phyloP scores from a whole-genome alignment of 2,888 invertebrate genomes.

The Sphaerophoria taeniata region DNA sequence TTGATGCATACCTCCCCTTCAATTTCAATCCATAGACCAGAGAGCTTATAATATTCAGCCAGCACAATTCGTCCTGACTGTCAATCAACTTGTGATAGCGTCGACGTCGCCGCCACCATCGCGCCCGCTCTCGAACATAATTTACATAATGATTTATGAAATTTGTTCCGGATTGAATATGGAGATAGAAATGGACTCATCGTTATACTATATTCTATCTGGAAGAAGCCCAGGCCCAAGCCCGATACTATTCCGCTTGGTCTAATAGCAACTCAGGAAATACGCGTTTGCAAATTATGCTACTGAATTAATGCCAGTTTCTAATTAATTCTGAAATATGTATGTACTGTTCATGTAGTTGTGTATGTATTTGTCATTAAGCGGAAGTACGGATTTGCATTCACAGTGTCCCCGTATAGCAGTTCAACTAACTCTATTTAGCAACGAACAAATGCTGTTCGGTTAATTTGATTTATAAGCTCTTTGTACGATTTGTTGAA shows the following conservation, averaged over 20 bases:
- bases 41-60: neutral
- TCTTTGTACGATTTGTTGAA: slow-evolving; percentile 8
- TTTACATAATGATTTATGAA: slow-evolving; percentile 69
- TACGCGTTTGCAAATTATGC: slow-evolving; percentile 64
- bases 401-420: neutral
- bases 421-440: neutral
- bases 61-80: slow-evolving; percentile 32
- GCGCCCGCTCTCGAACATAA: slow-evolving; percentile 45
- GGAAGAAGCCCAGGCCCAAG: slow-evolving; percentile 1
- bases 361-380: neutral
- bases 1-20: too few relatives aligned
- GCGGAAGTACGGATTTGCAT: neutral
- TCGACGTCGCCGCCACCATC: too few relatives aligned
- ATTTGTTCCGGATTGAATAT: slow-evolving; percentile 35
- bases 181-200: neutral
- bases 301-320: slow-evolving; percentile 65
- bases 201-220: neutral
- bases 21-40: neutral
- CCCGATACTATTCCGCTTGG: neutral
- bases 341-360: too few relatives aligned
- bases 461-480: slow-evolving; percentile 24
- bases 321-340: slow-evolving; percentile 50
- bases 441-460: neutral
- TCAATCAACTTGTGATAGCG: slow-evolving; percentile 57
- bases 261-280: slow-evolving; percentile 41